Conservation (phyloP, 2,113 vertebrate genomes). For the Pterocles burchelli region DNA sequence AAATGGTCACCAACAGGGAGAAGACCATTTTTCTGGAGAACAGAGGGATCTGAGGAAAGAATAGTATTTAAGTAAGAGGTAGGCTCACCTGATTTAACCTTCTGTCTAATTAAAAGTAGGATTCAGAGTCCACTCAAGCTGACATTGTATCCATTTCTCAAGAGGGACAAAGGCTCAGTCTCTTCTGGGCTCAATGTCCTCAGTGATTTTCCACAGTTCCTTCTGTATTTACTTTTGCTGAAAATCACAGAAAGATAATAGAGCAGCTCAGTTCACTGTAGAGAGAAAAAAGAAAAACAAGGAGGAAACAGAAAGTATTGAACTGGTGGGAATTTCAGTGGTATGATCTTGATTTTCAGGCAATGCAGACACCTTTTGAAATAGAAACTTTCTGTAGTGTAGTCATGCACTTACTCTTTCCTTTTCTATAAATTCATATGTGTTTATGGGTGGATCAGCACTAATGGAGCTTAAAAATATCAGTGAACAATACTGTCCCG, state of each 20-base stretch:
- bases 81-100: constrained; percentile 21
- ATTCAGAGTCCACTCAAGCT: neutral
- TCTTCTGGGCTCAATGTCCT: neutral
- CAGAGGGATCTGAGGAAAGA: constrained; percentile 6
- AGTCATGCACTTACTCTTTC: neutral
- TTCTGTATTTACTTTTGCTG: neutral
- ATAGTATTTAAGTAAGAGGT: constrained; percentile 52
- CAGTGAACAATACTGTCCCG: neutral
- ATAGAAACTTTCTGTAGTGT: neutral
- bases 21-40: constrained; percentile 36
- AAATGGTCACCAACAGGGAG: constrained; percentile 16
- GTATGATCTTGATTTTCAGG: constrained; percentile 4
- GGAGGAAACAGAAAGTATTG: neutral
- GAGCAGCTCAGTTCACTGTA: neutral
- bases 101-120: constrained; percentile 3
- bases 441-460: neutral
- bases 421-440: neutral
- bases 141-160: neutral
- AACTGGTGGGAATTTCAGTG: neutral
- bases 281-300: neutral
- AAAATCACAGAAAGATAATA: neutral
- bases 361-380: neutral
- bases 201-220: neutral
- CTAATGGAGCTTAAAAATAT: neutral
- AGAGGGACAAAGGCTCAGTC: neutral